phyloP scores from a whole-genome alignment of 2,113 vertebrate species.

The Edolisoma coerulescens region DNA sequence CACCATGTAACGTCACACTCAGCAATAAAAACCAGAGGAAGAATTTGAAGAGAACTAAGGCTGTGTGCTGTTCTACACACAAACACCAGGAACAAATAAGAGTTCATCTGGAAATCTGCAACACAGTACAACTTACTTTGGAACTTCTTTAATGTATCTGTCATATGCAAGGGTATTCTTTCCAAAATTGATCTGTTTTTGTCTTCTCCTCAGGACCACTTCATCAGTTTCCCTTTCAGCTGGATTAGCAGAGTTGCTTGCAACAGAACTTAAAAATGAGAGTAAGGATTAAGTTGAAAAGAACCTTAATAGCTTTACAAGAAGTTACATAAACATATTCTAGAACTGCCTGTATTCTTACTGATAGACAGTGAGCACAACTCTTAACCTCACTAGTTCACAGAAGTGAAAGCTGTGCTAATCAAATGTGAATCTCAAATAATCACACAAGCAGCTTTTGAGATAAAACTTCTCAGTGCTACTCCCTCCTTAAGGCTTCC shows the following conservation, averaged over 20 bases:
- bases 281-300: neutral
- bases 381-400: neutral
- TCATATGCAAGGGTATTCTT: slow-evolving; percentile 96
- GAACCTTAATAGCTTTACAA: neutral
- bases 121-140: slow-evolving; percentile 74
- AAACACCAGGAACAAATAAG: neutral
- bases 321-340: neutral
- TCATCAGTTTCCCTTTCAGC: slow-evolving; percentile 88
- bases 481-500: neutral
- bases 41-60: neutral
- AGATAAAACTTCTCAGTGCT: neutral
- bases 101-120: neutral
- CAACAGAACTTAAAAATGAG: slow-evolving; percentile 75
- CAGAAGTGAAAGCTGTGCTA: neutral
- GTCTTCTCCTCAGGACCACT: slow-evolving; percentile 84
- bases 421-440: neutral
- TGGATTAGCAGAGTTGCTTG: slow-evolving; percentile 68
- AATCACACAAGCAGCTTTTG: neutral
- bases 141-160: slow-evolving; percentile 88
- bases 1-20: neutral
- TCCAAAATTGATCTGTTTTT: slow-evolving; percentile 98
- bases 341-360: neutral
- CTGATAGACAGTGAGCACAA: neutral
- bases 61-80: neutral
- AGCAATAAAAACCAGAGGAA: neutral